A percentile compares a stretch with the other conserved stretches of the same genome.
Evolutionary conservation across 92 coral and sea anemone genomes (phyloP).

Genomic region (Metridium senile): DNA sequence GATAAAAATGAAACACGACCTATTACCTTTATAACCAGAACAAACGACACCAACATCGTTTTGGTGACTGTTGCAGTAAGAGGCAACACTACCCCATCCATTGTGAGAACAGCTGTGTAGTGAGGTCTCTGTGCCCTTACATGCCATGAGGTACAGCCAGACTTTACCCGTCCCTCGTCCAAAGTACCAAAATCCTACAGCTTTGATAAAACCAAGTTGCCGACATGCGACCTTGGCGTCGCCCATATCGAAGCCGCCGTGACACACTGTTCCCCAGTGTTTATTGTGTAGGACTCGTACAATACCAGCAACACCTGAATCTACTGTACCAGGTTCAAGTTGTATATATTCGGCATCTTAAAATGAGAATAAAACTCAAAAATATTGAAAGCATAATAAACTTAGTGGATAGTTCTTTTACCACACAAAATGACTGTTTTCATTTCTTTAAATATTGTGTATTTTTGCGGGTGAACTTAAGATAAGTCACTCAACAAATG

Average conservation of each 20-base stretch:
- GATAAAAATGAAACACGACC: no score
- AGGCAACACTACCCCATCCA: slow-evolving; percentile 6
- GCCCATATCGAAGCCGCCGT: neutral
- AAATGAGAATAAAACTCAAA: no score
- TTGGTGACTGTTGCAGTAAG: neutral
- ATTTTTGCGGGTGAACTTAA: no score
- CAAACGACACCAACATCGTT: neutral
- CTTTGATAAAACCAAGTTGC: slow-evolving; percentile 4
- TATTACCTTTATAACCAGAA: no score
- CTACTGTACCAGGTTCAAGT: no score
- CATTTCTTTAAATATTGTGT: no score
- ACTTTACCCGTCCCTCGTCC: neutral
- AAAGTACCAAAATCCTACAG: neutral
- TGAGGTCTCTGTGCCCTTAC: slow-evolving; percentile 5
- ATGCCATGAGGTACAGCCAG: neutral
- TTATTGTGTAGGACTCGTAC: neutral
- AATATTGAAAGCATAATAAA: no score
- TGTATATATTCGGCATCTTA: no score
- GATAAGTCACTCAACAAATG: no score
- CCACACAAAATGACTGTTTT: no score
- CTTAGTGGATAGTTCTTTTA: no score
- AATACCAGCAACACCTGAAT: neutral
- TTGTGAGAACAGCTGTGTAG: slow-evolving; percentile 13
- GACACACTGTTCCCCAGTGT: slow-evolving; percentile 13
- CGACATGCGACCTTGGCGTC: slow-evolving; percentile 1